Evolutionary conservation across 2,797 vertebrate genomes (phyloP).

Genomic region (Cynodonichthys magdalenae): DNA sequence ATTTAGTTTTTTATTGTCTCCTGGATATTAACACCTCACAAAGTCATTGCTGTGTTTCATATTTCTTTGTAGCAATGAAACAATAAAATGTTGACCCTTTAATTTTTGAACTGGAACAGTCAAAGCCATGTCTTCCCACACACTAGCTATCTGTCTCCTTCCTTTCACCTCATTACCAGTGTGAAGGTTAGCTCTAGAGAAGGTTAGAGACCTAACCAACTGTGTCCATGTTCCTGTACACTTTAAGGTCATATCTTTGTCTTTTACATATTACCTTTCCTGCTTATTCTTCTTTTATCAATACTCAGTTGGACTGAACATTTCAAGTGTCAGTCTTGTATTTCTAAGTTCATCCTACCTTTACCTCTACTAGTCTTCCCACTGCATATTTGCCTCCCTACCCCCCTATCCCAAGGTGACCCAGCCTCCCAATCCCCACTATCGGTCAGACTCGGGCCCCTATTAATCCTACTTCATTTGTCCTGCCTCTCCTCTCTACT

Average conservation of each 20-base stretch:
- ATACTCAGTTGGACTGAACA: conserved; percentile 52
- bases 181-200: conserved; percentile 44
- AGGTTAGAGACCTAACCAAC: conserved; percentile 63
- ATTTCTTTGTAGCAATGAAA: not conserved
- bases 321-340: conserved; percentile 66
- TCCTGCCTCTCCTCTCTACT: conserved; percentile 78
- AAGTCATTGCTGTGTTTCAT: not conserved
- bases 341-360: conserved; percentile 65
- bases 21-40: not conserved
- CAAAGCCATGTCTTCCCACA: conserved; percentile 3
- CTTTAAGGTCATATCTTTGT: conserved; percentile 54
- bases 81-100: conserved; percentile 7
- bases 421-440: conserved; percentile 78
- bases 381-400: conserved; percentile 50
- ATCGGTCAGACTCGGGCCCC: conserved; percentile 74
- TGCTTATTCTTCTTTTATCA: conserved; percentile 66
- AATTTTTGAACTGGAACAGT: conserved; percentile 13
- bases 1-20: too few species aligned
- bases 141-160: conserved; percentile 53
- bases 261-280: conserved; percentile 68
- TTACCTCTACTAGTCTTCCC: conserved; percentile 53
- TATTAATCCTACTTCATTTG: conserved; percentile 85
- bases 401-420: conserved; percentile 80
- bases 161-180: conserved; percentile 61
- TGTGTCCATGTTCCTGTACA: conserved; percentile 44